Percentiles rank a stretch among this genome's conserved stretches.
These are phyloP conservation scores for Drosophila quinaria DNA, from an alignment of 2,888 invertebrate genomes.

Conservation along the genomic window DNA sequence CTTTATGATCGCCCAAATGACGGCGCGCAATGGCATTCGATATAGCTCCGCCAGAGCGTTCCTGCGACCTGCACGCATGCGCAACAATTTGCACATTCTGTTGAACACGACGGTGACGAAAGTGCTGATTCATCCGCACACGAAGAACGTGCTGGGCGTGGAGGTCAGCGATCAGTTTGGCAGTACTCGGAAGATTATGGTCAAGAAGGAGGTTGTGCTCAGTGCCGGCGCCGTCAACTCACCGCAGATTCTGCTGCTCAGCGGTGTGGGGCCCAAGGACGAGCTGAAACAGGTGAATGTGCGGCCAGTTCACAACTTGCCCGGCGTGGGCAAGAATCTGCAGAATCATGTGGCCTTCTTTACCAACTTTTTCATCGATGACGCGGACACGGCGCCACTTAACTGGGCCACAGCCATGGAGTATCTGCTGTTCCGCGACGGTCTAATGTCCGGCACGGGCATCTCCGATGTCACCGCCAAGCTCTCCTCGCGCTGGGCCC, in stretches of 20 bases:
- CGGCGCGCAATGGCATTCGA: conserved; percentile 93
- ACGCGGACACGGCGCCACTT: conserved; percentile 93
- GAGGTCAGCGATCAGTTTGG: conserved; percentile 87
- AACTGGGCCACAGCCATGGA: conserved; percentile 98
- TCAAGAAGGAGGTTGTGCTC: conserved; percentile 92
- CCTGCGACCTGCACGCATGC: conserved; percentile 91
- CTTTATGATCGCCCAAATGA: conserved; percentile 95
- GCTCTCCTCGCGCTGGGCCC: conserved; percentile 92
- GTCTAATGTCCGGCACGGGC: conserved; percentile 95
- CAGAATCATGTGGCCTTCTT: conserved; percentile 95
- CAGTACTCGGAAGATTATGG: conserved; percentile 88
- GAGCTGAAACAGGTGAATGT: conserved; percentile 89
- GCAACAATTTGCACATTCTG: conserved; percentile 93
- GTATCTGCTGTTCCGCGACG: conserved; percentile 94
- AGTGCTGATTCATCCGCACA: conserved; percentile 91
- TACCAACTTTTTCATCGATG: conserved; percentile 92
- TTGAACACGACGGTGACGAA: conserved; percentile 93
- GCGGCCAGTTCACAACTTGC: conserved; percentile 90
- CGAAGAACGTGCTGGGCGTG: conserved; percentile 92
- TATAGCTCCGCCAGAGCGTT: conserved; percentile 93
- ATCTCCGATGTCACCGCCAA: conserved; percentile 95
- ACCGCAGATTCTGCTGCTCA: conserved; percentile 95
- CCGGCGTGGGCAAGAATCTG: conserved; percentile 93
- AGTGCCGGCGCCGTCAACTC: conserved; percentile 95
- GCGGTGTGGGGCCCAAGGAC: conserved; percentile 93